phyloP scores from a whole-genome alignment of 1,140 invertebrate genomes.

The Antheraea mylitta region DNA sequence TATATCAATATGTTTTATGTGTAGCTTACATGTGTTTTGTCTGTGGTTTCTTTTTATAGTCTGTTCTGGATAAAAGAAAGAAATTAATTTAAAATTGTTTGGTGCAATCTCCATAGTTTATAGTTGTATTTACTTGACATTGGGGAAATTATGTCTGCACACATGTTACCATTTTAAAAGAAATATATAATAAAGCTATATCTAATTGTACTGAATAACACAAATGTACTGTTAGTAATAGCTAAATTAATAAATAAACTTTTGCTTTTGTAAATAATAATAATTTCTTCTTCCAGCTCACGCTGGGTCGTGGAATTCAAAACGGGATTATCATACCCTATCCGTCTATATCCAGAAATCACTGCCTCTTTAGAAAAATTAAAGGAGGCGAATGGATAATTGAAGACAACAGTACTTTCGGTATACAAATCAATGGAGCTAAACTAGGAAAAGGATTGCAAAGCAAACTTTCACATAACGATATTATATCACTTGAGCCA shows the following conservation, averaged over 20 bases:
- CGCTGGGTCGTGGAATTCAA: conserved; percentile 69
- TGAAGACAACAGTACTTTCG: conserved; percentile 74
- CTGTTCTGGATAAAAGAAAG: too few species aligned
- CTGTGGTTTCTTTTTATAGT: too few species aligned
- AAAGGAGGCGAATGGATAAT: conserved; percentile 49
- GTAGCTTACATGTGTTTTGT: too few species aligned
- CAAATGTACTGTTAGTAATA: too few species aligned
- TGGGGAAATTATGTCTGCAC: too few species aligned
- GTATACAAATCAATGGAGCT: conserved; percentile 73
- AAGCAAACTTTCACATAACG: conserved; percentile 58
- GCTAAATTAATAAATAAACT: background rate
- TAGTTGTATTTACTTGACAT: too few species aligned
- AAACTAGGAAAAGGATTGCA: conserved; percentile 51
- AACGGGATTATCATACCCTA: conserved; percentile 73
- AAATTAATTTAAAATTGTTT: too few species aligned
- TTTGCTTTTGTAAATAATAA: conserved; percentile 4
- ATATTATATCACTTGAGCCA: conserved; percentile 74
- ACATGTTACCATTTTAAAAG: too few species aligned
- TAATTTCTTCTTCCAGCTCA: conserved; percentile 65
- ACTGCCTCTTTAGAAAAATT: conserved; percentile 70
- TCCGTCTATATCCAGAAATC: conserved; percentile 76
- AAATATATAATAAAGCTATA: too few species aligned
- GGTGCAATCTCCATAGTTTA: too few species aligned
- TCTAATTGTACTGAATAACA: too few species aligned
- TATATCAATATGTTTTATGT: too few species aligned